These are phyloP conservation scores for Staurois parvus DNA, from an alignment of 2,797 vertebrate species.

Conservation along the genomic window DNA sequence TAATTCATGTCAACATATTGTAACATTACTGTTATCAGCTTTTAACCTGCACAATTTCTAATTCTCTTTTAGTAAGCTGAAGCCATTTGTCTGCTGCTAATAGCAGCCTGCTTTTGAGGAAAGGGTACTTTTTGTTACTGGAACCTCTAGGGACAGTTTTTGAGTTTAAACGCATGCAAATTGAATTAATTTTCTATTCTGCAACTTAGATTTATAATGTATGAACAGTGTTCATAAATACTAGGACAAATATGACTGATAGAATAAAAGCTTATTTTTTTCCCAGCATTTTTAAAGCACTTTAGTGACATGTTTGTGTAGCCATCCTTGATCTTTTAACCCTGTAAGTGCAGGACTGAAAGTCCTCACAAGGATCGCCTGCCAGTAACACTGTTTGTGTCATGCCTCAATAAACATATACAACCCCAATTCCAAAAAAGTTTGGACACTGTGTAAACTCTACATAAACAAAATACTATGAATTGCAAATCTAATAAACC, in stretches of 20 bases:
- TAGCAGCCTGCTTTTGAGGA: constrained; percentile 34
- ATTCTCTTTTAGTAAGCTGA: constrained; percentile 30
- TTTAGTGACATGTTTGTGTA: not conserved
- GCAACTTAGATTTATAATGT: constrained; percentile 31
- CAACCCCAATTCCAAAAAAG: too few relatives aligned
- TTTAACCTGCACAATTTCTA: constrained; percentile 11
- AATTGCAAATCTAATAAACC: too few relatives aligned
- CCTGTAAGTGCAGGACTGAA: constrained; percentile 46
- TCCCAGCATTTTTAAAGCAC: constrained; percentile 12
- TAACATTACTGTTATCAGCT: not conserved
- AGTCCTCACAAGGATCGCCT: too few relatives aligned
- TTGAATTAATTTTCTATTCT: constrained; percentile 41
- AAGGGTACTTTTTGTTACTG: constrained; percentile 33
- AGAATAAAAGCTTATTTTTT: constrained; percentile 21
- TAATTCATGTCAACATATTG: constrained; percentile 20
- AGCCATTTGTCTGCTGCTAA: constrained; percentile 46
- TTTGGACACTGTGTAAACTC: too few relatives aligned
- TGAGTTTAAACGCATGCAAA: constrained; percentile 12
- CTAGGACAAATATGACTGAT: constrained; percentile 28
- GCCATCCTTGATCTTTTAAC: not conserved
- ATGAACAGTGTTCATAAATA: constrained; percentile 33
- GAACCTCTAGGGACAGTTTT: constrained; percentile 38
- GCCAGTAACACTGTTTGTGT: too few relatives aligned
- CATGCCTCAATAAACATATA: too few relatives aligned
- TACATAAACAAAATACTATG: too few relatives aligned